phyloP scores from a whole-genome alignment of 2,888 invertebrate genomes.

The Noctua janthina region DNA sequence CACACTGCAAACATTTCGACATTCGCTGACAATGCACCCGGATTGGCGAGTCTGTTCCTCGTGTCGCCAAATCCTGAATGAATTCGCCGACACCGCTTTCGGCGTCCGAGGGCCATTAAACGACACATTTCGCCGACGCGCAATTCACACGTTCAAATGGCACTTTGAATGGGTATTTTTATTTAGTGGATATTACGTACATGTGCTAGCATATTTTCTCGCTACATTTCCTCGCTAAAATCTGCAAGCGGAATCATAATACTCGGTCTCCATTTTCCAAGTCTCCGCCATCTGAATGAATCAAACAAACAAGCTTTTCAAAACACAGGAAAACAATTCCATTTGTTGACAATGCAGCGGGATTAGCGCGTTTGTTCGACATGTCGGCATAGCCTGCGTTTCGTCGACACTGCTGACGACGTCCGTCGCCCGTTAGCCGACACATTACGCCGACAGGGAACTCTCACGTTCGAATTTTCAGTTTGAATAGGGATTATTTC shows the following conservation, averaged over 20 bases:
- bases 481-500: constrained; percentile 43
- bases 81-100: constrained; percentile 50
- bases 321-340: constrained; percentile 51
- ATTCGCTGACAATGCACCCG: constrained; percentile 54
- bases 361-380: constrained; percentile 51
- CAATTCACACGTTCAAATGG: constrained; percentile 63
- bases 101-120: constrained; percentile 62
- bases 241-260: constrained; percentile 17
- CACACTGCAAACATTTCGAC: constrained; percentile 54
- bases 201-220: constrained; percentile 45
- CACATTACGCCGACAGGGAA: constrained; percentile 32
- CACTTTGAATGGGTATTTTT: constrained; percentile 62
- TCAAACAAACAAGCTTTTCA: constrained; percentile 21
- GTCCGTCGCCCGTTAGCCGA: constrained; percentile 39
- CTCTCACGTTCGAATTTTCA: constrained; percentile 34
- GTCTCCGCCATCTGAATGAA: neutral
- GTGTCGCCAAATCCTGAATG: constrained; percentile 47
- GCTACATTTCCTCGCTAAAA: constrained; percentile 38
- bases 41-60: constrained; percentile 55
- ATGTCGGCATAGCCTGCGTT: constrained; percentile 37
- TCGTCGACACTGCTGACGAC: constrained; percentile 48
- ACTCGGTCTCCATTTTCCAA: constrained; percentile 3
- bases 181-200: constrained; percentile 58
- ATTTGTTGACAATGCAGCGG: constrained; percentile 42
- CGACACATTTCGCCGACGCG: constrained; percentile 59